Conservation (phyloP, 2,113 vertebrate species). For the Phycodurus eques region DNA sequence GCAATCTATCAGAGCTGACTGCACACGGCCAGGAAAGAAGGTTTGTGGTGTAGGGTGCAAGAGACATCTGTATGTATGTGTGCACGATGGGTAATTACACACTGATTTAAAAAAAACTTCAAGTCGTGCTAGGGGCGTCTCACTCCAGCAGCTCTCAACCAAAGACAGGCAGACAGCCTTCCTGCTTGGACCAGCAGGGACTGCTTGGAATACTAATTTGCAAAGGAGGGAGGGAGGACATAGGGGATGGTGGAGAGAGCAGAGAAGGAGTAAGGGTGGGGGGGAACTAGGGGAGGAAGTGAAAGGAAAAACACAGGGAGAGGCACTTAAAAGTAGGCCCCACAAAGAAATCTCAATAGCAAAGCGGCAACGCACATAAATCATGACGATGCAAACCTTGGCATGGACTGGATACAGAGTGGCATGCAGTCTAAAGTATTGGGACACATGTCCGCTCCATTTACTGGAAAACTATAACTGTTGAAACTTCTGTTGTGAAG, state of each 20-base stretch:
- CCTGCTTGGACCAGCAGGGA: slow-evolving; percentile 40
- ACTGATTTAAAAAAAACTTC: slow-evolving; percentile 43
- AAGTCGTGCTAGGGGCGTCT: slow-evolving; percentile 30
- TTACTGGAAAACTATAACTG: background rate
- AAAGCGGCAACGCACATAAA: background rate
- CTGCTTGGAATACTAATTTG: slow-evolving; percentile 67
- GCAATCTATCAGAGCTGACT: slow-evolving; percentile 54
- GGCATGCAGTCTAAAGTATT: background rate
- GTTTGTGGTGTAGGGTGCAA: background rate
- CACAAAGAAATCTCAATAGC: slow-evolving; percentile 11
- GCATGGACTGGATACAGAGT: background rate
- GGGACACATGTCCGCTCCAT: background rate
- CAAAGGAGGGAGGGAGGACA: slow-evolving; percentile 14
- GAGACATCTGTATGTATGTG: slow-evolving; percentile 20
- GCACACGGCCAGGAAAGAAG: slow-evolving; percentile 34
- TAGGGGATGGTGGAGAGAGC: slow-evolving; percentile 6
- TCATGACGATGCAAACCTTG: background rate
- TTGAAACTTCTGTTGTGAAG: background rate
- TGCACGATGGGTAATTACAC: slow-evolving; percentile 40
- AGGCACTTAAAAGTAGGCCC: slow-evolving; percentile 6
- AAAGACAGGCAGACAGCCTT: slow-evolving; percentile 48
- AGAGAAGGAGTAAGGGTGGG: slow-evolving; percentile 22
- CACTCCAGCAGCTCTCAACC: slow-evolving; percentile 48
- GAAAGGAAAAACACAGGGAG: slow-evolving; percentile 32
- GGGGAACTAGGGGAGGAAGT: slow-evolving; percentile 9